A percentile compares a stretch with the other conserved stretches of the same genome.
Conservation (phyloP, 2,888 invertebrate genomes). For the Eurytoma adleriae region DNA sequence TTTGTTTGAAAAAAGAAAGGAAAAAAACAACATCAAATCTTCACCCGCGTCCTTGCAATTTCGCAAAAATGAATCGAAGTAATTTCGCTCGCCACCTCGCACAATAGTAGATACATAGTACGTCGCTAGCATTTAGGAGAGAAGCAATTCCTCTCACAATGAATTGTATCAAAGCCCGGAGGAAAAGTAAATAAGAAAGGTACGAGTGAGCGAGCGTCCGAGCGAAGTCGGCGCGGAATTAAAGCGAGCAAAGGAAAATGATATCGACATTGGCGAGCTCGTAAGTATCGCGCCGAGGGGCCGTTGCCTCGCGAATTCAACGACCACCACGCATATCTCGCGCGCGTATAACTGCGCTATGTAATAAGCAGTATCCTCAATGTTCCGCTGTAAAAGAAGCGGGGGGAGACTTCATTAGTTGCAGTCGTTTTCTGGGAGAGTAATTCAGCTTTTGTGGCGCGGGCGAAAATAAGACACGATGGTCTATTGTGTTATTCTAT, state of each 20-base stretch:
- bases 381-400: slow-evolving; percentile 16
- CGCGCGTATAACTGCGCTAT: slow-evolving; percentile 28
- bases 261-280: too few relatives aligned
- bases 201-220: too few relatives aligned
- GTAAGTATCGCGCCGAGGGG: too few relatives aligned
- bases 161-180: background rate
- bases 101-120: slow-evolving; percentile 24
- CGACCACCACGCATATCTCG: background rate
- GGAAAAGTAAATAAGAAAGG: too few relatives aligned
- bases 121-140: background rate
- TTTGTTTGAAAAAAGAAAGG: background rate
- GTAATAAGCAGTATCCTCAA: slow-evolving; percentile 21
- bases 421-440: slow-evolving; percentile 43
- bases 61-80: slow-evolving; percentile 3
- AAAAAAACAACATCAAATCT: background rate
- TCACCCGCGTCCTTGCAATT: background rate
- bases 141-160: background rate
- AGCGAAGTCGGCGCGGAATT: too few relatives aligned
- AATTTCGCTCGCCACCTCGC: background rate
- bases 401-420: slow-evolving; percentile 2
- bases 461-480: slow-evolving; percentile 2
- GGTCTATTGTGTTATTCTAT: too few relatives aligned
- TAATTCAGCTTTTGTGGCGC: slow-evolving; percentile 41
- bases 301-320: background rate
- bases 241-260: background rate